These are phyloP conservation scores for Xenus cinereus DNA, from an alignment of 2,113 vertebrate genomes.

Conservation along the genomic window DNA sequence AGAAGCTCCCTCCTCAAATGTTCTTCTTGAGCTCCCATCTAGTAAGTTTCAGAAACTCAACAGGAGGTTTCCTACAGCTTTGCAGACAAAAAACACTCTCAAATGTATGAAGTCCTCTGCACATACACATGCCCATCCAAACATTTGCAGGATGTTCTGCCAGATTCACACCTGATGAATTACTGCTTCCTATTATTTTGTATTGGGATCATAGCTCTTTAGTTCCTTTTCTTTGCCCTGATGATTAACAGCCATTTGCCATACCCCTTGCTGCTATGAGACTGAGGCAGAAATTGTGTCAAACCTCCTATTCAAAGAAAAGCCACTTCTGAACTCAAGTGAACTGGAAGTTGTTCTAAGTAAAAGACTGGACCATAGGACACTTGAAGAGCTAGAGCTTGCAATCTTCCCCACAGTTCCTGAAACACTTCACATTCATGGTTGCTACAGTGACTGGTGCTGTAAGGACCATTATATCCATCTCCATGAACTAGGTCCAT, in stretches of 20 bases:
- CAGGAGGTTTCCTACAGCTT: not conserved
- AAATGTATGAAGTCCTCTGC: not conserved
- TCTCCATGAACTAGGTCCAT: not conserved
- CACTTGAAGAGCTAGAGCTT: not conserved
- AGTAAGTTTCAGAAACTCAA: not conserved
- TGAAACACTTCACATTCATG: not conserved
- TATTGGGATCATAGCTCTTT: not conserved
- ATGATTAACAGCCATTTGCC: constrained; percentile 14
- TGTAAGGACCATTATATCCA: not conserved
- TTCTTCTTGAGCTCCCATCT: not conserved
- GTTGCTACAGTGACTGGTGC: not conserved
- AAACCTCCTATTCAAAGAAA: not conserved
- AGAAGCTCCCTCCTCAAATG: not conserved
- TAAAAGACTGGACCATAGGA: not conserved
- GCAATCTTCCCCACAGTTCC: not conserved
- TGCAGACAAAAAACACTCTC: not conserved
- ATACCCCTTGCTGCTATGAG: not conserved
- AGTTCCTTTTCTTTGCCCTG: not conserved
- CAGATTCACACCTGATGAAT: not conserved
- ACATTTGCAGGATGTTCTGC: not conserved
- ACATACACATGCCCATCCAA: not conserved
- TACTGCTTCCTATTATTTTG: not conserved
- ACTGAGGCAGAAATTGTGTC: not conserved
- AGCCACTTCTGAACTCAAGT: not conserved
- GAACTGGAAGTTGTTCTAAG: not conserved